phyloP scores from a whole-genome alignment of 2,888 invertebrate genomes.

The Corbicula japonica region DNA sequence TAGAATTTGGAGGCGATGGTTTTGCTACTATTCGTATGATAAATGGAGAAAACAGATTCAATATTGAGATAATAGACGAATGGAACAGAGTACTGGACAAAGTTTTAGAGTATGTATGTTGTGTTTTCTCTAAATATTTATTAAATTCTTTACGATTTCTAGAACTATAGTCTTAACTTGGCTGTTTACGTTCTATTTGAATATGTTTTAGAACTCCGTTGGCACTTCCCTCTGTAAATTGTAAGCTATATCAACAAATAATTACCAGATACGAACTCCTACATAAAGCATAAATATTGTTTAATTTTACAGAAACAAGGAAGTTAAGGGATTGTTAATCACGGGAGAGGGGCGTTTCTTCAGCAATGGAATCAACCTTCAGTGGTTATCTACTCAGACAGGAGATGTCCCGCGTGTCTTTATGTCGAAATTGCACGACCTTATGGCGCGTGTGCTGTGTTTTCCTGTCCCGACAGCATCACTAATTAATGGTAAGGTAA shows the following conservation, averaged over 20 bases:
- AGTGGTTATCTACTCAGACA: slow-evolving; percentile 51
- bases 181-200: too few species aligned
- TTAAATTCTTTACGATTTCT: too few species aligned
- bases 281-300: not conserved
- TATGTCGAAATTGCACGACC: slow-evolving; percentile 5
- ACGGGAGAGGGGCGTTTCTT: slow-evolving; percentile 76
- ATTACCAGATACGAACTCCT: too few species aligned
- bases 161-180: too few species aligned
- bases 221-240: too few species aligned
- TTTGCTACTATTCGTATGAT: slow-evolving; percentile 51
- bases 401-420: slow-evolving; percentile 9
- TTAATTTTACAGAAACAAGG: slow-evolving; percentile 46
- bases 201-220: too few species aligned
- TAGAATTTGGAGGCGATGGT: slow-evolving; percentile 37
- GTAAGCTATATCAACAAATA: too few species aligned
- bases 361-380: slow-evolving; percentile 78
- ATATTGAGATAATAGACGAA: slow-evolving; percentile 23
- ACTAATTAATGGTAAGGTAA: slow-evolving; percentile 73
- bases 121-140: too few species aligned
- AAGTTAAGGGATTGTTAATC: slow-evolving; percentile 72
- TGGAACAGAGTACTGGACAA: slow-evolving; percentile 48
- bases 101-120: slow-evolving; percentile 42
- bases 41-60: slow-evolving; percentile 54
- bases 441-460: slow-evolving; percentile 66
- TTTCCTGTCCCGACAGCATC: slow-evolving; percentile 77